Base-by-base conservation (phyloP, 2,113 vertebrate genomes). In the Panthera tigris region DNA sequence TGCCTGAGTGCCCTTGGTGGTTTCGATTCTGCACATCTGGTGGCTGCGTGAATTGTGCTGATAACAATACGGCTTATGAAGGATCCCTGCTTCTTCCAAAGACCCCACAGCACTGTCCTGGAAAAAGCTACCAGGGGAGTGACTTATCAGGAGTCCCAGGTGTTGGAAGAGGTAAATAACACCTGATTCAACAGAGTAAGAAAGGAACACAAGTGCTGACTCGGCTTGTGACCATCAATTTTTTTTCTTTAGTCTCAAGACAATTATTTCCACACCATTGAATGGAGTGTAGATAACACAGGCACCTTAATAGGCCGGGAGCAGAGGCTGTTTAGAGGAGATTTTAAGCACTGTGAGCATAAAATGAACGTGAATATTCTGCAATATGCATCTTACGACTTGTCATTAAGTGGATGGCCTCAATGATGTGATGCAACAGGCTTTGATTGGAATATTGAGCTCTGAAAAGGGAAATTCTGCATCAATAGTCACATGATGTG, bases 181-280 rank as follows among this genome's bases (percentile, higher is more conserved):
- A 96, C 97, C 97, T 97, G 90, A 95, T 97, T 89, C 94, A 85
- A 97, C 57, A 45, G 87, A 88, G 84, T 71, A 74, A 96, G 96
- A 73, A 92, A 88, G 95, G 89, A 97, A 92, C 92, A 89, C 94
- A 89, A 96, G 65, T 96, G 97, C 97, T 97, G 97, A 97, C 92
- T 97, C 50, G 76, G 96, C 97, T 88, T 21, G 85, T 96, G 95
- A 96, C 97, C 96, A 97, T 96, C 97, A 78, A 95, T 97, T 97
- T 94, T 36, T 73, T 94, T 95, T 76, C 88, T 97, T 96, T 95
- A 82, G 96, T 96, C 95, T 97, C 95, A 57, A 96, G 97, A 97
- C 97, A 96, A 96, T 98, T 94, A 97, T 97, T 98, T 98, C 97
- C 95, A 97, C 92, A 86, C 97, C 97, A 95, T 74, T 96, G 97